Base-by-base conservation (phyloP, 2,113 vertebrate species). In the Anseranas semipalmata region DNA sequence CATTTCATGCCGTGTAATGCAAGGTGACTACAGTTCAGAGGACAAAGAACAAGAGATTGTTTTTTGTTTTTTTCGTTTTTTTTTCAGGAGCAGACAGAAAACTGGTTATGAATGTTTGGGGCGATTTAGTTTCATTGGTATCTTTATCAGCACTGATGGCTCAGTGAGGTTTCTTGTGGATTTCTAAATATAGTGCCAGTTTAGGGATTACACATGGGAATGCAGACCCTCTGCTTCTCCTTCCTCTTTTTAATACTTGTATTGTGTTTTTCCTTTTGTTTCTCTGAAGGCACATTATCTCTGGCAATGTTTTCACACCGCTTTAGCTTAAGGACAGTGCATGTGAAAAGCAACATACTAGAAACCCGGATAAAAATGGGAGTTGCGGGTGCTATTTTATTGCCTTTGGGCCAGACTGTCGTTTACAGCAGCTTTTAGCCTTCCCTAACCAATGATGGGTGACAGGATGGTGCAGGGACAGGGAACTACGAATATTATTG, bases 11-110 rank as follows among this genome's bases (percentile, higher is more conserved):
- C 83, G 28, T 96, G 95, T 94, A 96, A 89, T 93, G 83, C 86
- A 93, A 94, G 90, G 91, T 96, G 97, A 96, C 95, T 90, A 24
- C 30, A 89, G 91, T 87, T 86, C 70, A 80, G 75, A 56, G 83
- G 76, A 96, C 95, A 96, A 95, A 96, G 86, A 50, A 70, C 5
- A 5, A 22, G 71, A 83, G 91, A 32, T 27, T 63, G 50, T 52
- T 52, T 52, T 27, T 12, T 25, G 25, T 25, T 27, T 22, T 14
- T 24, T 50, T 13, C 6, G 12, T 50, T 17, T 28, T 81, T 86
- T 60, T 92, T 83, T 74, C 91, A 89, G 83, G 50, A 58, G 18
- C 63, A 60, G 46, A 67, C 76, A 85, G 76, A 92, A 66, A 70
- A 58, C 37, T 86, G 76, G 74, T 92, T 95, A 90, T 88, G 89